A percentile compares a stretch with the other conserved stretches of the same genome.
Evolutionary conservation across 2,113 vertebrate species (phyloP).

Genomic region (Nycticorax nycticorax): DNA sequence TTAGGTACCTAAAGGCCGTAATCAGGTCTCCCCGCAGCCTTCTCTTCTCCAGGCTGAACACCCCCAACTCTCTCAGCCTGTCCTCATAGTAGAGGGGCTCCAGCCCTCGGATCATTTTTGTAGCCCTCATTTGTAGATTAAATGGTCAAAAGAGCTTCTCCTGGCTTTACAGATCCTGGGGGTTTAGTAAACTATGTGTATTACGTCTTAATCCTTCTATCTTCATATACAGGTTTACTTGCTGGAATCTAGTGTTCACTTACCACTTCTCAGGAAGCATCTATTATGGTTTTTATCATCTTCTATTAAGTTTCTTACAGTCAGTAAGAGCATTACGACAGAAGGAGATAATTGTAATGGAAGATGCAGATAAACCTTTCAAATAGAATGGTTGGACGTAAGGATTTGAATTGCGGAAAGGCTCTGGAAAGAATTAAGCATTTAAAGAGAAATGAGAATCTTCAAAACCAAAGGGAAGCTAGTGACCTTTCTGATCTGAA

Average conservation of each 20-base stretch:
- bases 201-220: neutral
- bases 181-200: neutral
- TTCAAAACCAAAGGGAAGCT: neutral
- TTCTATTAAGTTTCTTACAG: neutral
- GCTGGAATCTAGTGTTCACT: neutral
- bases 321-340: neutral
- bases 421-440: neutral
- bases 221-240: neutral
- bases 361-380: neutral
- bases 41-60: too few species aligned
- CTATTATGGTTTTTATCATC: neutral
- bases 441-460: neutral
- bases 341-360: neutral
- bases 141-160: neutral
- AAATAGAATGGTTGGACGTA: neutral
- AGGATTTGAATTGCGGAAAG: neutral
- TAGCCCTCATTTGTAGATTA: too few species aligned
- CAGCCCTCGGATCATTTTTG: too few species aligned
- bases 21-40: too few species aligned
- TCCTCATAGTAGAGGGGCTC: too few species aligned
- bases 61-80: too few species aligned
- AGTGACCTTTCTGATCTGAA: neutral
- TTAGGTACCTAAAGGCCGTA: too few species aligned
- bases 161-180: neutral
- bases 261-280: neutral